Percentiles rank a stretch among this genome's conserved stretches.
Evolutionary conservation across 2,888 invertebrate genomes (phyloP).

Genomic region (Stratiomys singularior): DNA sequence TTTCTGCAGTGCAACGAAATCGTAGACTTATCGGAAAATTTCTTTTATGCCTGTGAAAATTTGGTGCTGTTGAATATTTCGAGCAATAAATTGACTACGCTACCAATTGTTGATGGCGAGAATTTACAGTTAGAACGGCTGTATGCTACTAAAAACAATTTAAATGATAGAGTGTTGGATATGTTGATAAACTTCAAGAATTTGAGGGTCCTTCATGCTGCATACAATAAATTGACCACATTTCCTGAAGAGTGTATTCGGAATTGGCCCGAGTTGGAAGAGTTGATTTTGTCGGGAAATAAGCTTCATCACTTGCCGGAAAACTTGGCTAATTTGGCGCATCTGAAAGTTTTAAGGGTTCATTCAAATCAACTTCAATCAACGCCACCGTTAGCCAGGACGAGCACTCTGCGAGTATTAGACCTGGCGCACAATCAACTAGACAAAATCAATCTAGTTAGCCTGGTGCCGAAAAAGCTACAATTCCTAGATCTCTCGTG

Average conservation of each 20-base stretch:
- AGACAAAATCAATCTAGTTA: slow-evolving; percentile 80
- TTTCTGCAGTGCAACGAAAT: slow-evolving; percentile 83
- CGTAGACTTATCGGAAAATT: slow-evolving; percentile 78
- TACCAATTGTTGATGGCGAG: slow-evolving; percentile 73
- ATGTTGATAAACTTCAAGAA: slow-evolving; percentile 74
- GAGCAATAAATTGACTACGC: slow-evolving; percentile 78
- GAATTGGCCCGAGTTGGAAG: slow-evolving; percentile 83
- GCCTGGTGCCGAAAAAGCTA: slow-evolving; percentile 81
- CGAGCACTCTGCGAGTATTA: slow-evolving; percentile 78
- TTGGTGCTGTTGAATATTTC: slow-evolving; percentile 80
- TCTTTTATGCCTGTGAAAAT: slow-evolving; percentile 75
- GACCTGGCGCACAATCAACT: slow-evolving; percentile 88
- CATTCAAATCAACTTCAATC: slow-evolving; percentile 83
- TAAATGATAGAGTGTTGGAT: slow-evolving; percentile 76
- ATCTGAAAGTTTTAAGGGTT: slow-evolving; percentile 79
- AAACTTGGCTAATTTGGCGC: slow-evolving; percentile 76
- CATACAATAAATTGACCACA: slow-evolving; percentile 80
- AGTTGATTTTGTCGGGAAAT: slow-evolving; percentile 84
- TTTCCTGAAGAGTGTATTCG: slow-evolving; percentile 79
- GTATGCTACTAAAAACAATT: slow-evolving; percentile 80
- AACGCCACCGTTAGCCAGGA: slow-evolving; percentile 80
- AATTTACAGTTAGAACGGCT: slow-evolving; percentile 74
- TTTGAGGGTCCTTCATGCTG: slow-evolving; percentile 77
- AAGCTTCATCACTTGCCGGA: slow-evolving; percentile 80
- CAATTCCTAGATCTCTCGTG: slow-evolving; percentile 88